Evolutionary conservation across 1,140 invertebrate genomes (phyloP).

Genomic region (Carposina sasakii): DNA sequence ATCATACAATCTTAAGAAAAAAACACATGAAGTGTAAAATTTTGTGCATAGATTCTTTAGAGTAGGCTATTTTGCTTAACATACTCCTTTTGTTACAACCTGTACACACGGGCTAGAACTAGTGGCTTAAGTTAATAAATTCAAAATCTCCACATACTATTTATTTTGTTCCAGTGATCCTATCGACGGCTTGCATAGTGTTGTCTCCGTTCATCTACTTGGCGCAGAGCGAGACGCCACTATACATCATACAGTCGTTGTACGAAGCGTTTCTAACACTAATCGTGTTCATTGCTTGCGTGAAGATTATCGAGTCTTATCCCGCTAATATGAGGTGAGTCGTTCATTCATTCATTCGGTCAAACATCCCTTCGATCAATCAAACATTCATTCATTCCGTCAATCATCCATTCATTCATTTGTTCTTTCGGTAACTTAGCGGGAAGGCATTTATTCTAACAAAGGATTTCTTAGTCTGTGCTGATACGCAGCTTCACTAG

Average conservation of each 20-base stretch:
- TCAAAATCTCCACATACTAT: neutral
- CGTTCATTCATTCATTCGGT: no score
- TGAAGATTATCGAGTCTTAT: conserved; percentile 54
- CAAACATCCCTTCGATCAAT: no score
- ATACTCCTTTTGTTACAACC: no score
- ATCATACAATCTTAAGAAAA: no score
- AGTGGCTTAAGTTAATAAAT: no score
- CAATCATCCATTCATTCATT: no score
- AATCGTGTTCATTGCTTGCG: conserved; percentile 46
- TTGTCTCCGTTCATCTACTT: conserved; percentile 49
- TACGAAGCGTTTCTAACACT: conserved; percentile 49
- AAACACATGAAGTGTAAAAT: neutral
- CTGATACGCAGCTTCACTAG: no score
- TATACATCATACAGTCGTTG: conserved; percentile 58
- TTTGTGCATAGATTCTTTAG: neutral
- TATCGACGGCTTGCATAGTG: conserved; percentile 35
- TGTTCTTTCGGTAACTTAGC: no score
- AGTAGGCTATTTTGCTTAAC: neutral
- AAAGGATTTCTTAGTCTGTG: no score
- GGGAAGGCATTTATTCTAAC: no score
- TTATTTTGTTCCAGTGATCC: conserved; percentile 31
- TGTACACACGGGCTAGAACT: neutral
- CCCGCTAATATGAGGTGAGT: conserved; percentile 62
- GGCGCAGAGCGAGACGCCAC: conserved; percentile 40
- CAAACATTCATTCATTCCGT: no score